Evolutionary conservation across 2,113 vertebrate species (phyloP), one percentile per base, ranked within the genome.

Genomic region (Cryptomyrus ogoouensis): DNA sequence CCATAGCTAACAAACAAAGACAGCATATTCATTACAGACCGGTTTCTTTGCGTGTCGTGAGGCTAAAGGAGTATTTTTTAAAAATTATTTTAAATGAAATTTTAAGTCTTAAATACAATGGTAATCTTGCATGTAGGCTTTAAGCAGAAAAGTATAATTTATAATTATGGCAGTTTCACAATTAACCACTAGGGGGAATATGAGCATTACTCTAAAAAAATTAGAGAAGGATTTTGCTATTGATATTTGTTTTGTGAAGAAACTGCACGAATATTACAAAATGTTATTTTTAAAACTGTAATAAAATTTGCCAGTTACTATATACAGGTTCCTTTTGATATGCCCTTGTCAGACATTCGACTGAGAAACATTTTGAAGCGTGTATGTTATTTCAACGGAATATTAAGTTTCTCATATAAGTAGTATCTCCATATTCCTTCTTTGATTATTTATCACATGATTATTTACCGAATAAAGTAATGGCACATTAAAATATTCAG

Each of bases 131-230:
- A 39, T 42, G 35, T 42, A 42, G 13, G 1, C 2, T 42, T 42
- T 42, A 80, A 42, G 35, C 74, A 27, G 31, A 80, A 80, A 80
- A 19, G 62, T 70, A 80, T 42, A 35, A 80, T 42, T 42, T 42
- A 52, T 19, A 21, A 53, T 53, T 80, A 47, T 53, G 10, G n/a
- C n/a, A 50, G n/a, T 87, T 87, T n/a, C 49, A 87, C 24, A 49
- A 49, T 31, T 39, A 9, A 27, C 88, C 88, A 31, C 46, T 49
- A 89, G 70, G 70, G 70, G 88, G 88, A 77, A 70, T 44, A 77
- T 35, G n/a, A 80, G 24, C 87, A 19, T 70, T 27, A 66, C 42
- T 62, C 1, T 66, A 27, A 66, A 66, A n/a, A n/a, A 12, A 27
- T 1, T 27, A 27, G n/a, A 66, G 24, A 27, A n/a, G 62, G 0